Evolutionary conservation across 2,113 vertebrate species (phyloP).

Genomic region (Hemichromis elongatus): DNA sequence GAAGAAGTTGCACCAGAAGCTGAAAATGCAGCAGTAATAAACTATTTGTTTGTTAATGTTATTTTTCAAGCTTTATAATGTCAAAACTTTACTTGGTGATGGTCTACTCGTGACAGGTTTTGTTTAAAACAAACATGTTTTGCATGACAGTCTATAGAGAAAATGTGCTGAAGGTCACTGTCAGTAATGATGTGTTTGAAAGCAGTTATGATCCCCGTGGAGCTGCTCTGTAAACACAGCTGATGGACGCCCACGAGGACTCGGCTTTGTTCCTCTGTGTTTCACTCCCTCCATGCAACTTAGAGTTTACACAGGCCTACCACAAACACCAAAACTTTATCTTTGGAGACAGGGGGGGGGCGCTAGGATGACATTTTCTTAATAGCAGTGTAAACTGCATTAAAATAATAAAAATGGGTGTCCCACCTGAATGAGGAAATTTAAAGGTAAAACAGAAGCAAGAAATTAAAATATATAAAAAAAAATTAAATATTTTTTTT

Average conservation of each 20-base stretch:
- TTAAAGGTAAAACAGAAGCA: too few relatives aligned
- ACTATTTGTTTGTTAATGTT: not conserved
- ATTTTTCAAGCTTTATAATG: rapidly evolving
- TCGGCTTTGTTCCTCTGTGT: not conserved
- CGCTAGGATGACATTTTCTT: not conserved
- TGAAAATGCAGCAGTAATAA: not conserved
- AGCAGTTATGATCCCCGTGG: not conserved
- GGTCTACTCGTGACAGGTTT: rapidly evolving
- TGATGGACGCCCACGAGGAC: not conserved
- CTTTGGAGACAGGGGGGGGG: rapidly evolving
- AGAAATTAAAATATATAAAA: too few relatives aligned
- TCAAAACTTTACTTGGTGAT: not conserved
- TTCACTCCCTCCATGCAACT: not conserved
- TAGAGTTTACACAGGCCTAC: not conserved
- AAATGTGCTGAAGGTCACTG: constrained; percentile 13
- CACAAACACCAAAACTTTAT: rapidly evolving
- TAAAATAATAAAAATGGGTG: not conserved
- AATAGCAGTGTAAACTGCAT: not conserved
- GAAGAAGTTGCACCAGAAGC: not conserved
- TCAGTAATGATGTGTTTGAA: not conserved
- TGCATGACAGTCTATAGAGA: not conserved
- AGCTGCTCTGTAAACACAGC: constrained; percentile 16
- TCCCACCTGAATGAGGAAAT: not conserved
- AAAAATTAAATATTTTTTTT: too few relatives aligned
- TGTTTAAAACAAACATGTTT: not conserved